A percentile compares a stretch with the other conserved stretches of the same genome.
These are phyloP conservation scores for Tenualosa ilisha DNA, from an alignment of 2,797 vertebrate genomes.

Conservation along the genomic window DNA sequence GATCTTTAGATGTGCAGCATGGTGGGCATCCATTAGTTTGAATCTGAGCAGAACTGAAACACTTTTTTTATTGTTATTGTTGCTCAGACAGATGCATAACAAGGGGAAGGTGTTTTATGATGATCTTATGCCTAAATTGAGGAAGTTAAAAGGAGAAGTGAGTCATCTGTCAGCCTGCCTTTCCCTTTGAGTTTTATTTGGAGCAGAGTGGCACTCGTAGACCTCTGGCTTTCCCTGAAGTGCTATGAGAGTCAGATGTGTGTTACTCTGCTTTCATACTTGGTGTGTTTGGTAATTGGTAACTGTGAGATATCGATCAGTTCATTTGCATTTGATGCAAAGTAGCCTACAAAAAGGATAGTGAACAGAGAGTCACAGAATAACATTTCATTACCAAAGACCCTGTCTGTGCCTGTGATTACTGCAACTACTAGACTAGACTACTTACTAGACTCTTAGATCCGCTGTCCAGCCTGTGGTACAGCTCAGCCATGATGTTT, in stretches of 20 bases:
- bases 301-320: background rate
- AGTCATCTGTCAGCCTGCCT: background rate
- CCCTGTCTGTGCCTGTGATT: background rate
- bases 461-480: background rate
- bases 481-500: background rate
- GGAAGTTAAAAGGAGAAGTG: conserved; percentile 8
- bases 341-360: background rate
- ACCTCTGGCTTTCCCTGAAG: background rate
- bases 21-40: background rate
- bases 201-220: background rate
- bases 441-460: background rate
- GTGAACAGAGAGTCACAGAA: background rate
- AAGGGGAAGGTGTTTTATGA: background rate
- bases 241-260: background rate
- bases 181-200: background rate
- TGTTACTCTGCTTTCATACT: background rate
- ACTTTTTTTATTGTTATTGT: background rate
- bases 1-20: background rate
- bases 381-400: background rate
- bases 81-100: background rate
- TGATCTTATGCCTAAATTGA: background rate
- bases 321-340: background rate
- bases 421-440: too few relatives aligned
- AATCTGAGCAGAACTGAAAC: background rate
- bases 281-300: background rate